Conservation (phyloP, 1,140 invertebrate genomes). For the Leptinotarsa defecta region DNA sequence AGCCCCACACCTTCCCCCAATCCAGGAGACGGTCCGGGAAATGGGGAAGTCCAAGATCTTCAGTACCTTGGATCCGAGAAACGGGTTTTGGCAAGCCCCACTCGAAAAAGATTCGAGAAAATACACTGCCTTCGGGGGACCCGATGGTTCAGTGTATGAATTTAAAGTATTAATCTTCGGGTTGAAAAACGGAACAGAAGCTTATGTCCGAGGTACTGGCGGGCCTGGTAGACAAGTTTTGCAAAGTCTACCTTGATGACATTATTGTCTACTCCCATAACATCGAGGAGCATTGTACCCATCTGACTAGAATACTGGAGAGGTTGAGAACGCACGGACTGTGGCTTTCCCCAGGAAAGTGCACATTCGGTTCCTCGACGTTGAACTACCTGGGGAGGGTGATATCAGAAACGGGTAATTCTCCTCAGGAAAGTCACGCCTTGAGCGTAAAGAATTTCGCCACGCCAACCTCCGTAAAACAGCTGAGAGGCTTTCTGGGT, state of each 20-base stretch:
- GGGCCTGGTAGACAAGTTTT: slow-evolving; percentile 25
- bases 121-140: too few species aligned
- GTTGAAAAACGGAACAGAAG: neutral
- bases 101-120: too few species aligned
- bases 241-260: slow-evolving; percentile 35
- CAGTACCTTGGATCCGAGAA: slow-evolving; percentile 37
- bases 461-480: too few species aligned
- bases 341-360: slow-evolving; percentile 13
- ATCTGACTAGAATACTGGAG: slow-evolving; percentile 21
- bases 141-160: too few species aligned
- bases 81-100: slow-evolving; percentile 44
- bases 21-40: slow-evolving; percentile 18
- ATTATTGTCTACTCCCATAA: neutral
- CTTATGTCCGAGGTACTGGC: slow-evolving; percentile 30
- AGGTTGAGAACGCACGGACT: slow-evolving; percentile 9
- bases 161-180: too few species aligned
- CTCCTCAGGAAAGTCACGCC: too few species aligned
- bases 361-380: too few species aligned
- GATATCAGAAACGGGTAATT: too few species aligned
- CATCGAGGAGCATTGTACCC: neutral
- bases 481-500: too few species aligned
- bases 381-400: too few species aligned
- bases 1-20: too few species aligned
- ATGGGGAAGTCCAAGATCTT: slow-evolving; percentile 28
- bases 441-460: too few species aligned